Evolutionary conservation across 2,888 invertebrate species (phyloP).

Genomic region (Polylopha cassiicola): DNA sequence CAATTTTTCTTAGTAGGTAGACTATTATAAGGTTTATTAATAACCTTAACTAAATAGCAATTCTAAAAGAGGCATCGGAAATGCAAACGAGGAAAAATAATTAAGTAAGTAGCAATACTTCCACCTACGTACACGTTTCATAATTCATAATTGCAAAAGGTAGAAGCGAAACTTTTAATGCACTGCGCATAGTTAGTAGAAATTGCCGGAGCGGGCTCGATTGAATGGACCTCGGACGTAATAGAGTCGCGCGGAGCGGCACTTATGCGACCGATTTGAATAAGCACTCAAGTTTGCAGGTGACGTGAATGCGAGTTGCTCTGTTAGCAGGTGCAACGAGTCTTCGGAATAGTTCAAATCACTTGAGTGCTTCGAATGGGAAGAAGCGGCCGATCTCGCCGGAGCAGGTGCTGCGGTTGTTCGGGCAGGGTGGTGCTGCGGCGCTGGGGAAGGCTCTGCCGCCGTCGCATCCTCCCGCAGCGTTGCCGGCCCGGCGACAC

Average conservation of each 20-base stretch:
- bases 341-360: constrained; percentile 66
- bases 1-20: too few relatives aligned
- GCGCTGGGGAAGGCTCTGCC: constrained; percentile 69
- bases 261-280: constrained; percentile 19
- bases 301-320: too few relatives aligned
- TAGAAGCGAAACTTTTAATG: constrained; percentile 7
- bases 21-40: too few relatives aligned
- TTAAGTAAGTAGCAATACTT: too few relatives aligned
- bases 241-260: constrained; percentile 12
- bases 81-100: too few relatives aligned
- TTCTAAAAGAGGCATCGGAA: too few relatives aligned
- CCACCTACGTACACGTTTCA: too few relatives aligned
- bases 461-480: constrained; percentile 63
- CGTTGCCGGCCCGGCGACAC: constrained; percentile 71
- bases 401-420: constrained; percentile 85
- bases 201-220: neutral
- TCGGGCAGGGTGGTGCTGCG: constrained; percentile 74
- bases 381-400: constrained; percentile 90
- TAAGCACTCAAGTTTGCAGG: constrained; percentile 19
- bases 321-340: constrained; percentile 54
- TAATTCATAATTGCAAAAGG: neutral
- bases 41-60: too few relatives aligned
- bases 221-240: constrained; percentile 13
- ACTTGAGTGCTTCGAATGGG: constrained; percentile 78
- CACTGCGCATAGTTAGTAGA: constrained; percentile 3